Percentiles rank a stretch among this genome's conserved stretches.
These are phyloP conservation scores for Bimastos eiseni DNA, from an alignment of 2,888 invertebrate species.

Conservation along the genomic window DNA sequence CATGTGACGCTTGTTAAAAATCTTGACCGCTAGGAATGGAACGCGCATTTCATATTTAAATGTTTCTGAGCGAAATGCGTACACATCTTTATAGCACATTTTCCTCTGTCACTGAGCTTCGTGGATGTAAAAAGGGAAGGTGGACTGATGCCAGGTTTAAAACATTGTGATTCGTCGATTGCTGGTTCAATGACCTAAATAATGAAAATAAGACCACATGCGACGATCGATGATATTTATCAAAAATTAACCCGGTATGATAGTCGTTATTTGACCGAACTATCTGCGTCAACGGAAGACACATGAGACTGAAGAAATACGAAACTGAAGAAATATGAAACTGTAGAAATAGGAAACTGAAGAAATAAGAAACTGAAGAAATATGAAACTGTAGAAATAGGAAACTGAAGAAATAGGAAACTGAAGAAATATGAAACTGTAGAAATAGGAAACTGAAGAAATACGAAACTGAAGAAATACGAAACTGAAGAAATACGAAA, in stretches of 20 bases:
- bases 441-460: too few species aligned
- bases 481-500: too few species aligned
- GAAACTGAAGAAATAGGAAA: too few species aligned
- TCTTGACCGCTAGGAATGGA: not conserved
- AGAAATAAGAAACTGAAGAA: too few species aligned
- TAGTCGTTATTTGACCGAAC: not conserved
- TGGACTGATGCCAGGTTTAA: not conserved
- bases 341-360: too few species aligned
- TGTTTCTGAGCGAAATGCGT: not conserved
- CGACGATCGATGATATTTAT: not conserved
- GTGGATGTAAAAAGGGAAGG: too few species aligned
- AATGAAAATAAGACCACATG: not conserved
- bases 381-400: too few species aligned
- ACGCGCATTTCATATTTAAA: not conserved
- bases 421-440: too few species aligned
- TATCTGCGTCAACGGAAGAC: not conserved
- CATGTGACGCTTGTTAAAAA: not conserved
- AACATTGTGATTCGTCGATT: too few species aligned
- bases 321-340: too few species aligned
- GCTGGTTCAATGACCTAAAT: not conserved
- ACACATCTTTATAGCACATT: not conserved
- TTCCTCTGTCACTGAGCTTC: not conserved
- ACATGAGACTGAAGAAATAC: too few species aligned
- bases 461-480: too few species aligned
- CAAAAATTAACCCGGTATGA: not conserved